These are phyloP conservation scores for Drosophila merina DNA, from an alignment of 2,888 invertebrate genomes.

Conservation along the genomic window DNA sequence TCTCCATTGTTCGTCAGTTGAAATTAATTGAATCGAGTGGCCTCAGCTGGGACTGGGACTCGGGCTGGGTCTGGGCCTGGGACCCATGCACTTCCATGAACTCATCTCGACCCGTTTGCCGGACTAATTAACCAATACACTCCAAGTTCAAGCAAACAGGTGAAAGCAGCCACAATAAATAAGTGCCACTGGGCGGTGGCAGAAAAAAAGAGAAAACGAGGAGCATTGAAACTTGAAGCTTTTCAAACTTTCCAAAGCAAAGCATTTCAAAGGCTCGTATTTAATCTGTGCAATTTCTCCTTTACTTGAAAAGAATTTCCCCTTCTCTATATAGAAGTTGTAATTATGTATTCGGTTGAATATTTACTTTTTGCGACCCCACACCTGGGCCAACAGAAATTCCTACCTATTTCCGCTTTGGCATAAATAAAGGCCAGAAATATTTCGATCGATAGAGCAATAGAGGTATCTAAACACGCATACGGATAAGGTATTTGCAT, in stretches of 20 bases:
- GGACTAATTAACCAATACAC: slow-evolving; percentile 34
- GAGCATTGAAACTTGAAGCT: neutral
- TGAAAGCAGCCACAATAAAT: slow-evolving; percentile 6
- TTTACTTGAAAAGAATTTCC: neutral
- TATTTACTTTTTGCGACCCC: neutral
- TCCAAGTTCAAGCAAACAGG: slow-evolving; percentile 22
- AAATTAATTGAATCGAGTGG: slow-evolving; percentile 76
- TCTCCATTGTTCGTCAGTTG: slow-evolving; percentile 68
- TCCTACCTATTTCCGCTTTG: slow-evolving; percentile 27
- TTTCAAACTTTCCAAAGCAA: neutral
- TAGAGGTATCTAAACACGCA: slow-evolving; percentile 41
- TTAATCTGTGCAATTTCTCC: neutral
- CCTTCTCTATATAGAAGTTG: neutral
- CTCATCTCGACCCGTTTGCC: slow-evolving; percentile 20
- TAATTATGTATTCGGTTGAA: neutral
- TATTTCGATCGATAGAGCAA: slow-evolving; percentile 32
- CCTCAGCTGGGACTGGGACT: slow-evolving; percentile 64
- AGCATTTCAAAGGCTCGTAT: neutral
- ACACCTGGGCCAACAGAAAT: slow-evolving; percentile 7
- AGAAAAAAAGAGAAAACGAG: neutral
- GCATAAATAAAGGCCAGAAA: slow-evolving; percentile 34
- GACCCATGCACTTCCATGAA: slow-evolving; percentile 49
- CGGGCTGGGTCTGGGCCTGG: no score
- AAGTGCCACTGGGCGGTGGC: slow-evolving; percentile 1
- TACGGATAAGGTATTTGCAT: slow-evolving; percentile 55